Evolutionary conservation across 2,113 vertebrate genomes (phyloP), one percentile per base, ranked within the genome.

Genomic region (Thalassoma bifasciatum): DNA sequence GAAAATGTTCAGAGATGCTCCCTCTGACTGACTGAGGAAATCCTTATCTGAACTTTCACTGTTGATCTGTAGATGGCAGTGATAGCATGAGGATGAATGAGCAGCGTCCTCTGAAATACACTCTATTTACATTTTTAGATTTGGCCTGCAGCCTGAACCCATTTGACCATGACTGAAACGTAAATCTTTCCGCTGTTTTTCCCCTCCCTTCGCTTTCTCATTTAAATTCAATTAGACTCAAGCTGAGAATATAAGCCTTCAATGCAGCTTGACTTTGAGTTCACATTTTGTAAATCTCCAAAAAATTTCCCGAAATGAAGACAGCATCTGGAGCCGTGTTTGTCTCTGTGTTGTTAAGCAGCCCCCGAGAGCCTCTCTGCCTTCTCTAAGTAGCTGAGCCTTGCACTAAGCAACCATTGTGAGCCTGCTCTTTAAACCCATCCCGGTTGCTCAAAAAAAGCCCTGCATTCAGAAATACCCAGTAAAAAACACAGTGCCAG

Each of bases 61-160:
- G 56, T 62, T 88, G 85, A 90, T 92, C 93, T 93, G 93, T 92
- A 94, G 94, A 93, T 94, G 94, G 93, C 94, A 93, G 93, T 94
- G 91, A 93, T 88, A 88, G 87, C 85, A 83, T 89, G 79, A 84
- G 68, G 79, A 84, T 87, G 73, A 82, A 87, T 84, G 74, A 76
- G 71, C 74, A 61, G 77, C 10, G 26, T 24, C 54, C 24, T 23
- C 71, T 75, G 23, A 78, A 64, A 71, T 17, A 40, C 0, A 46
- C 44, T 40, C 51, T 60, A 58, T 86, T 77, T 81, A 49, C 52
- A 75, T 71, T 66, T 58, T 65, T 54, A 23, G 42, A 47, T 50
- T 64, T 42, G 70, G 52, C 22, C 0, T 42, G 49, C 56, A 80
- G 17, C 54, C 36, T 42, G 36, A 51, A 67, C 17, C 16, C 26